Evolutionary conservation across 2,888 invertebrate genomes (phyloP).

Genomic region (Eledona agricola): DNA sequence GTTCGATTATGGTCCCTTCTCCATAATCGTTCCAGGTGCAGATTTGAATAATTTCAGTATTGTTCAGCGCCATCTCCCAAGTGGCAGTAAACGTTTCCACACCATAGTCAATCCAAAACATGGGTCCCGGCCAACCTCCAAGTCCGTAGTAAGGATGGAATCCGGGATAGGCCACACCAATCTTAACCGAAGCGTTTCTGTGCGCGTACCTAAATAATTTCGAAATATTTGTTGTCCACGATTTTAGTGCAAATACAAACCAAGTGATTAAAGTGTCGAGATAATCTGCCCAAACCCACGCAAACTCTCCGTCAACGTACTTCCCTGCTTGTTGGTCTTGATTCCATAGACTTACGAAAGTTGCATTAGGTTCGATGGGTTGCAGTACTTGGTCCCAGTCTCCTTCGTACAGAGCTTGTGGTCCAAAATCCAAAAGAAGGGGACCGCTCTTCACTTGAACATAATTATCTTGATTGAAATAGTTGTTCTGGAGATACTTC

Average conservation of each 20-base stretch:
- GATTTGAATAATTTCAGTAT: constrained; percentile 22
- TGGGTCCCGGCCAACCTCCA: constrained; percentile 26
- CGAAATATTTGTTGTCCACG: too few relatives aligned
- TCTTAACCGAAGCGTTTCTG: constrained; percentile 13
- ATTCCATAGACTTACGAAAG: constrained; percentile 25
- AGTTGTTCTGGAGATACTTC: constrained; percentile 20
- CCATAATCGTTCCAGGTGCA: constrained; percentile 27
- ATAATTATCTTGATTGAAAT: constrained; percentile 23
- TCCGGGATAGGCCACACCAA: constrained; percentile 26
- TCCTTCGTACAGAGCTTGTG: constrained; percentile 4
- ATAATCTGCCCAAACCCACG: constrained; percentile 21
- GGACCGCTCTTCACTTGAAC: constrained; percentile 19
- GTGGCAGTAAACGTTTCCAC: constrained; percentile 9
- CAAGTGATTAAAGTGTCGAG: constrained; percentile 18
- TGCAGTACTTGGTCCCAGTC: constrained; percentile 17
- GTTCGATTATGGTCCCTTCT: constrained; percentile 28
- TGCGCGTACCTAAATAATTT: constrained; percentile 2
- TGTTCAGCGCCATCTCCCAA: constrained; percentile 9
- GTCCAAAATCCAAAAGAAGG: constrained; percentile 22
- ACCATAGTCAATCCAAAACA: constrained; percentile 13
- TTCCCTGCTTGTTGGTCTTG: constrained; percentile 28
- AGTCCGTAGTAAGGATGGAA: constrained; percentile 13
- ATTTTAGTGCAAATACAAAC: too few relatives aligned
- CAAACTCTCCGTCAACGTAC: constrained; percentile 15
- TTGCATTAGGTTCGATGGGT: constrained; percentile 18